A percentile compares a stretch with the other conserved stretches of the same genome.
phyloP scores from a whole-genome alignment of 2,888 invertebrate genomes.

The Halocaridina rubra region DNA sequence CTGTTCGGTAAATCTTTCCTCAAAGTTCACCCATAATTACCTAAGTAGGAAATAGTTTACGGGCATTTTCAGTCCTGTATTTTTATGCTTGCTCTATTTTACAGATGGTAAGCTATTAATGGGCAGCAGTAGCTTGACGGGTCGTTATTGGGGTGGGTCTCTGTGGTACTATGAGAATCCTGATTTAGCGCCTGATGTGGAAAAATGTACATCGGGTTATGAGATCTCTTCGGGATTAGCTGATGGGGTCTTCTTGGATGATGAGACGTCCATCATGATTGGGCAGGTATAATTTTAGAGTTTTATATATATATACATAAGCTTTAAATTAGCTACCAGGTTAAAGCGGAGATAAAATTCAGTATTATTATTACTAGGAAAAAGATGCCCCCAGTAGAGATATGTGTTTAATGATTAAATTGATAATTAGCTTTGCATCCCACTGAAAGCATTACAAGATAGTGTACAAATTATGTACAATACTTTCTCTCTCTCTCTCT shows the following conservation, averaged over 20 bases:
- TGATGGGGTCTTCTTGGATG: constrained; percentile 70
- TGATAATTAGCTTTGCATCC: too few species aligned
- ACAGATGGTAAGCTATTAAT: constrained; percentile 66
- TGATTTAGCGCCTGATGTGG: constrained; percentile 69
- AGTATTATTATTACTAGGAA: not conserved
- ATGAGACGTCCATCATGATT: constrained; percentile 35
- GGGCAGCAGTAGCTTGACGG: constrained; percentile 74
- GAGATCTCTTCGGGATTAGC: constrained; percentile 71
- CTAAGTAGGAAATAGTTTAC: too few species aligned
- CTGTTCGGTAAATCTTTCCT: too few species aligned
- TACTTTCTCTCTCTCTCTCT: not conserved
- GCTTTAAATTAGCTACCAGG: not conserved
- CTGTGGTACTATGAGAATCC: constrained; percentile 72
- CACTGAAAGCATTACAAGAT: too few species aligned
- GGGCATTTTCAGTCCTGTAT: not conserved
- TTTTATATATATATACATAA: not conserved
- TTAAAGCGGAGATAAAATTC: not conserved
- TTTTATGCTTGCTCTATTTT: not conserved
- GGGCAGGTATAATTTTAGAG: constrained; percentile 14
- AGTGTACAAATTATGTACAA: not conserved
- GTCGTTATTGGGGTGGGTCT: constrained; percentile 75
- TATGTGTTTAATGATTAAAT: too few species aligned
- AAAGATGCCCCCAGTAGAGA: too few species aligned
- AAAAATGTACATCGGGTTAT: constrained; percentile 69
- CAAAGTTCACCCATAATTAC: too few species aligned